Base-by-base conservation (phyloP, 2,797 vertebrate species). In the Syndactyla subalaris region DNA sequence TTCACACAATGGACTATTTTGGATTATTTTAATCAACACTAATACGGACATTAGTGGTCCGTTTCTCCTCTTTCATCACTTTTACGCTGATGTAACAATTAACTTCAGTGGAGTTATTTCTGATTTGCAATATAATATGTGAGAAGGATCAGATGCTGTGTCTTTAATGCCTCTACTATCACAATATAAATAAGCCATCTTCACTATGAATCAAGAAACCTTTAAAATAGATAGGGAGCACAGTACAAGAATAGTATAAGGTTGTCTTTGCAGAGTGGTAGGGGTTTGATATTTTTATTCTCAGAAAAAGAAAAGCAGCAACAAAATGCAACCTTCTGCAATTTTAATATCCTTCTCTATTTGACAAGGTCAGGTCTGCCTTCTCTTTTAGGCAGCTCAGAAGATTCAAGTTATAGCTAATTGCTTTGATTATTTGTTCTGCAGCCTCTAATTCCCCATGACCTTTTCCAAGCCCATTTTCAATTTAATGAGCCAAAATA, bases 401-500 rank as follows among this genome's bases (percentile, higher is more conserved):
- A 91, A 94, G 58, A 90, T 54, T 93, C 76, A 96, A 96, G 91
- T 81, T 90, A 88, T 78, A 96, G 55, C 63, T 98, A 98, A 98
- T 96, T 97, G 88, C 92, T 95, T 96, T 97, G 96, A 97, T 97
- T 97, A 95, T 94, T 93, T 94, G 46, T 95, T 97, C 93, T 89
- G 79, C 92, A 96, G 97, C 83, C 95, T 97, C 66, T 95, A 96
- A 97, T 96, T 95, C 91, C 41, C 46, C 23, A 45, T 91, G 92
- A 96, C 95, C 91, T 97, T 97, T 96, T 93, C 52, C 39, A 89
- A 96, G 62, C 88, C 87, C 45, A 89, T 95, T 97, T 97, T 95
- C 66, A 92, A 82, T 92, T 97, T 97, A 97, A 97, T 96, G 86
- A 97, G 81, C 72, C 78, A 89, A 96, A 89, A 72, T 80, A 95